Evolutionary conservation across 2,888 invertebrate species (phyloP).

Genomic region (Synanthedon vespiformis): DNA sequence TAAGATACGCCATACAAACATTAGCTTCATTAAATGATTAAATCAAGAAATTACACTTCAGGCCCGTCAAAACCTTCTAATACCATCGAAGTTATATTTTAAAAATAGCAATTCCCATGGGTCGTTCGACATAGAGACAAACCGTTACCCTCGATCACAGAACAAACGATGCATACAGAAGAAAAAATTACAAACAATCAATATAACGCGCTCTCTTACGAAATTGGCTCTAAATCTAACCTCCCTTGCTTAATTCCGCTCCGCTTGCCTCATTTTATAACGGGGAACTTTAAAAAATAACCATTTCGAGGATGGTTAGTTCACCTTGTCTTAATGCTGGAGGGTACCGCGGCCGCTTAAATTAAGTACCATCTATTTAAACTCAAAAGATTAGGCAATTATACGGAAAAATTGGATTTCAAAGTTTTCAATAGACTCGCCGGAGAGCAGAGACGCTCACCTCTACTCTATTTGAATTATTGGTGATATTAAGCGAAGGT

Average conservation of each 20-base stretch:
- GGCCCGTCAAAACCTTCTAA: too few species aligned
- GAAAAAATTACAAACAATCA: slow-evolving; percentile 48
- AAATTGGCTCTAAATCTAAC: slow-evolving; percentile 46
- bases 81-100: too few species aligned
- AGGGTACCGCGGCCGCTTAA: slow-evolving; percentile 14
- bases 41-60: too few species aligned
- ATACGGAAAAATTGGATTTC: slow-evolving; percentile 41
- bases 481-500: slow-evolving; percentile 1
- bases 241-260: slow-evolving; percentile 33
- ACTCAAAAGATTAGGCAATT: slow-evolving; percentile 56
- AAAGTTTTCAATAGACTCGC: slow-evolving; percentile 15
- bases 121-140: neutral
- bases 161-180: slow-evolving; percentile 34
- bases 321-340: slow-evolving; percentile 27
- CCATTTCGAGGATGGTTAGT: slow-evolving; percentile 57
- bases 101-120: neutral
- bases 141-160: slow-evolving; percentile 17
- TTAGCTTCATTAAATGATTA: too few species aligned
- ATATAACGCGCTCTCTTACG: slow-evolving; percentile 31
- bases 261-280: slow-evolving; percentile 22
- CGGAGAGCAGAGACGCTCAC: slow-evolving; percentile 4
- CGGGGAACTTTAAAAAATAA: slow-evolving; percentile 53
- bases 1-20: too few species aligned
- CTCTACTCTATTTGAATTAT: too few species aligned
- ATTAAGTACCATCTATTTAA: slow-evolving; percentile 41